Conservation (phyloP, 2,113 vertebrate species). For the Poecile atricapillus region DNA sequence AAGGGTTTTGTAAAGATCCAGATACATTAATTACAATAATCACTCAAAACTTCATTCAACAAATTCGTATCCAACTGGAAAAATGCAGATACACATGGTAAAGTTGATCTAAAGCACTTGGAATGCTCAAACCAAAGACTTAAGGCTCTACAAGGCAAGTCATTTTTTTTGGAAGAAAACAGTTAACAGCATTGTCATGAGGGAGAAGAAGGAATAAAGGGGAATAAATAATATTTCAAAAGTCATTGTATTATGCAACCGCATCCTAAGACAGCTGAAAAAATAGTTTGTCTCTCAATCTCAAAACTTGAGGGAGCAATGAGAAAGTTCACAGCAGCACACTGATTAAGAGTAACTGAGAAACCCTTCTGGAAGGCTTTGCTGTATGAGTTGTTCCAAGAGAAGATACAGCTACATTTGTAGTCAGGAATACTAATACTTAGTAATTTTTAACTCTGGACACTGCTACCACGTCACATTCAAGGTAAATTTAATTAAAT, state of each 20-base stretch:
- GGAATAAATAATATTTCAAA: neutral
- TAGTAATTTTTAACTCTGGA: neutral
- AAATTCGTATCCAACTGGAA: neutral
- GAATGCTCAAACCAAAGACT: neutral
- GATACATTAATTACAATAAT: neutral
- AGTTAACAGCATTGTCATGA: neutral
- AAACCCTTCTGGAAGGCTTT: neutral
- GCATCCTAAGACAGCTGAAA: neutral
- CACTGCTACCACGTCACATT: neutral
- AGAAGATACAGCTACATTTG: neutral
- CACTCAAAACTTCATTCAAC: neutral
- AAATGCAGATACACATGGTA: neutral
- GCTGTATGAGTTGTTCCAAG: neutral
- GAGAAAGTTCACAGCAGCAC: neutral
- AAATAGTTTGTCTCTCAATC: neutral
- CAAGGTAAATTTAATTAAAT: neutral
- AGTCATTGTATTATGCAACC: neutral
- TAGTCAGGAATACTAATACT: neutral
- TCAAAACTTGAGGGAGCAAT: neutral
- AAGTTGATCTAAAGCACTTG: neutral
- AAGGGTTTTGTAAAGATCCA: neutral
- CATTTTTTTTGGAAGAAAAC: neutral
- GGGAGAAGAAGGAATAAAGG: neutral
- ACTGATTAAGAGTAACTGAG: neutral
- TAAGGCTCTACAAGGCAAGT: neutral